Evolutionary conservation across 2,797 vertebrate species (phyloP), one percentile per base, ranked within the genome.

Genomic region (Acrocephalus scirpaceus): DNA sequence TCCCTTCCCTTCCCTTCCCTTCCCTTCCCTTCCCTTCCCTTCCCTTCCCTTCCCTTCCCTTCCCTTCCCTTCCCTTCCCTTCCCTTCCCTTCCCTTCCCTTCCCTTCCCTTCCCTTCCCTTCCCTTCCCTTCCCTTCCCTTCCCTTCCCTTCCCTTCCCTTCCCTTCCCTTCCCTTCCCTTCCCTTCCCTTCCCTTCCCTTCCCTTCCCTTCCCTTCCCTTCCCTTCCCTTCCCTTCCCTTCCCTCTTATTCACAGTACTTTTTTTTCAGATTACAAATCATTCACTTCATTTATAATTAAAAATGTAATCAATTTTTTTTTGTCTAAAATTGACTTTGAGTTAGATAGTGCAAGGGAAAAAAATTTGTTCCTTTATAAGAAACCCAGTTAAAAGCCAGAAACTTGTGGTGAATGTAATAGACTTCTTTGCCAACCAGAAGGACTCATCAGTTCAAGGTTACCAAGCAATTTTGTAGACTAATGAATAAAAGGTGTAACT

Each of bases 31-130:
- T 54, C 32, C 7, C 19, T 30, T 5, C 4, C 12, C 20, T n/a
- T 53, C 21, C 16, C 9, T 29, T 30, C 18, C 16, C 53, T 10
- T 4, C 11, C 8, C 16, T 4, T 5, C 9, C 20, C 32, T 30
- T 19, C 10, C 9, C 51, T 18, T 44, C 18, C 19, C 53, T 20
- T 54, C 14, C 8, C 18, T 30, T 54, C 3, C 1, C 11, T 70
- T 12, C 2, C 5, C 7, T 16, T 9, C 21, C 20, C 36, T 18
- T 4, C 27, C 10, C 42, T 12, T 1, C 27, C 8, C 44, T 17
- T 3, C 21, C 7, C 17, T 7, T 4, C 8, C 30, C 19, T 32
- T 19, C 12, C 11, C 17, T 32, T 22, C 45, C 45, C 20, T 47
- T 47, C 21, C 45, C 20, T 47, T 22, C 45, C 45, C 11, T 47